A percentile compares a stretch with the other conserved stretches of the same genome.
phyloP scores from a whole-genome alignment of 2,888 invertebrate species.

The Netelia inedita region DNA sequence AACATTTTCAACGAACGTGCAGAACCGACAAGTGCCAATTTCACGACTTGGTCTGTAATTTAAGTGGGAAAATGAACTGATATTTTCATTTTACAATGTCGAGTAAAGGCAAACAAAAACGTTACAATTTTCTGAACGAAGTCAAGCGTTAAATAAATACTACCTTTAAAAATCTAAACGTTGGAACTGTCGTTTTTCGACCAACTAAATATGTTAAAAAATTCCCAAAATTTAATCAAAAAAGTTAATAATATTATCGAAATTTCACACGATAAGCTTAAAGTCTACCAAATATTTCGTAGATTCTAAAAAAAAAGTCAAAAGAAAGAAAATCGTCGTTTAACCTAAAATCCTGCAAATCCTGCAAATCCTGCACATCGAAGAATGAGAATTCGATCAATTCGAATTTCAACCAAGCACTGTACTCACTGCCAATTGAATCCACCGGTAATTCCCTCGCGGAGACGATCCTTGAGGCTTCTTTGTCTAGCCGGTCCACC shows the following conservation, averaged over 20 bases:
- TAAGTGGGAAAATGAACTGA: neutral
- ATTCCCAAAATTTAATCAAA: no score
- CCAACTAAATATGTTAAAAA: no score
- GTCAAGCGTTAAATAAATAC: no score
- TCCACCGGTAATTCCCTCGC: conserved; percentile 92
- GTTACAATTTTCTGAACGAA: neutral
- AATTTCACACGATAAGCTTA: no score
- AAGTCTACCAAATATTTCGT: no score
- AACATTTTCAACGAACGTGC: conserved; percentile 35
- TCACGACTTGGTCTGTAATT: neutral
- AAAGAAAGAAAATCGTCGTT: no score
- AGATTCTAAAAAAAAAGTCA: no score
- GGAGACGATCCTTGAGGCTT: conserved; percentile 91
- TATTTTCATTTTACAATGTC: neutral
- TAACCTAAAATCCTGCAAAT: conserved; percentile 54
- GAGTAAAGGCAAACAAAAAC: neutral
- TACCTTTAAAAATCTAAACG: no score
- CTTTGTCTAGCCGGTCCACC: conserved; percentile 90
- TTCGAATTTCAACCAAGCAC: neutral
- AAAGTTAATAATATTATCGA: no score
- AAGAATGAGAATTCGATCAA: conserved; percentile 63
- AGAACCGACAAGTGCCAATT: conserved; percentile 39
- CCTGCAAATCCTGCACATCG: conserved; percentile 66
- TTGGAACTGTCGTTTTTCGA: no score
- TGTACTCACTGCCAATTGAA: conserved; percentile 93